A percentile compares a stretch with the other conserved stretches of the same genome.
Conservation (phyloP, 2,888 invertebrate genomes). For the Ceramica pisi region DNA sequence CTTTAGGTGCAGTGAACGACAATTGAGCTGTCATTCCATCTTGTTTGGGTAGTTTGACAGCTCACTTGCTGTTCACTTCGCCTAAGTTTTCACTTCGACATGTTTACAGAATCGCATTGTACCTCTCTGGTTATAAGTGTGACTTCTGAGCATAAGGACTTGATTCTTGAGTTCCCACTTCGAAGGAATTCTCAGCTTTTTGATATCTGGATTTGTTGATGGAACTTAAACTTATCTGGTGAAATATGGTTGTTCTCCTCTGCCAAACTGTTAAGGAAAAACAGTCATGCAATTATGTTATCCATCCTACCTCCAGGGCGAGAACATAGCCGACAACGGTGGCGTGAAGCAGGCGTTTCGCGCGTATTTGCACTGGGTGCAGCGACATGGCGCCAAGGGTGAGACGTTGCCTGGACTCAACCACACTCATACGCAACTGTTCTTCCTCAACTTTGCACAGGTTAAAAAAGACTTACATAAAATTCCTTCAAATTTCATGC, state of each 20-base stretch:
- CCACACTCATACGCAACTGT: slow-evolving; percentile 95
- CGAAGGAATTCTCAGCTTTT: background rate
- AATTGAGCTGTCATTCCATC: too few species aligned
- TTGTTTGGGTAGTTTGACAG: too few species aligned
- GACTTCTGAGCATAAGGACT: too few species aligned
- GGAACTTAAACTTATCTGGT: background rate
- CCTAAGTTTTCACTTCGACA: too few species aligned
- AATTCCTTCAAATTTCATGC: too few species aligned
- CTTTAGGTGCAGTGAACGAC: too few species aligned
- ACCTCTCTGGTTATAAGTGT: too few species aligned
- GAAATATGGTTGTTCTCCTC: background rate
- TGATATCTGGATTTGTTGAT: background rate
- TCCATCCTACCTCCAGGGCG: slow-evolving; percentile 90
- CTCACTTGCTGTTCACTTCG: too few species aligned
- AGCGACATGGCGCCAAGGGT: slow-evolving; percentile 90
- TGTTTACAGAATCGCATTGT: too few species aligned
- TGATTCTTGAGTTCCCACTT: background rate
- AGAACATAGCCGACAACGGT: slow-evolving; percentile 99
- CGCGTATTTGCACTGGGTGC: slow-evolving; percentile 95
- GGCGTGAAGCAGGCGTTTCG: slow-evolving; percentile 98
- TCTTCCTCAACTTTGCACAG: slow-evolving; percentile 97
- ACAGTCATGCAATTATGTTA: background rate
- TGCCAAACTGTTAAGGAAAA: background rate
- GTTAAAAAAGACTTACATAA: slow-evolving; percentile 68
- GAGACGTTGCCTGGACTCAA: slow-evolving; percentile 94